phyloP scores from a whole-genome alignment of 2,888 invertebrate genomes.

The Euproctis similis region DNA sequence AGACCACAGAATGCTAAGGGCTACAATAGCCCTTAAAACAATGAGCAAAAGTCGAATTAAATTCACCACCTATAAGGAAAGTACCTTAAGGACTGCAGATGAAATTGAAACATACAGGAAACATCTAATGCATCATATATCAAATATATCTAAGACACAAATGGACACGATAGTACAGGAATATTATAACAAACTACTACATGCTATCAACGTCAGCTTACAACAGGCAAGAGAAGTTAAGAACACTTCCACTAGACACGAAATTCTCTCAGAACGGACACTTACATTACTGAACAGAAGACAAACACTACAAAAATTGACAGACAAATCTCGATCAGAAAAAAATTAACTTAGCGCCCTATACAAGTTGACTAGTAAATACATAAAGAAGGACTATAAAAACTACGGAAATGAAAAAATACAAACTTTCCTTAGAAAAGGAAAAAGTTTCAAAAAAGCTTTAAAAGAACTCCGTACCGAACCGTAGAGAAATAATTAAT shows the following conservation, averaged over 20 bases:
- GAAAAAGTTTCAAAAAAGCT: background rate
- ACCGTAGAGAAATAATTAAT: background rate
- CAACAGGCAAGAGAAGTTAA: background rate
- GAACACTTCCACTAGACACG: background rate
- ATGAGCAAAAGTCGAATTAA: background rate
- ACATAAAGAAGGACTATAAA: background rate
- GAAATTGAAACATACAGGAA: background rate
- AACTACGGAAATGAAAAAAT: background rate
- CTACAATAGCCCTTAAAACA: background rate
- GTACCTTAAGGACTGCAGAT: background rate
- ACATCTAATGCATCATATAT: background rate
- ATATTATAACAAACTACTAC: background rate
- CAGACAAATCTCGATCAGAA: background rate
- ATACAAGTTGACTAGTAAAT: background rate
- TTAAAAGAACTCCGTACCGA: background rate
- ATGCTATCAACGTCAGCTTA: background rate
- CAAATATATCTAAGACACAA: too few relatives aligned
- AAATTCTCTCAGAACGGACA: background rate
- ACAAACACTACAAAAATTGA: background rate
- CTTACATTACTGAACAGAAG: background rate
- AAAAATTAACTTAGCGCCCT: background rate
- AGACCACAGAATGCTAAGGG: background rate
- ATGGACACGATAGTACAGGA: background rate
- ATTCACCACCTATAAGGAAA: background rate
- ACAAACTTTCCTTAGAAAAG: background rate